Percentiles rank a stretch among this genome's conserved stretches.
Conservation (phyloP, 2,113 vertebrate species). For the Eidolon helvum region DNA sequence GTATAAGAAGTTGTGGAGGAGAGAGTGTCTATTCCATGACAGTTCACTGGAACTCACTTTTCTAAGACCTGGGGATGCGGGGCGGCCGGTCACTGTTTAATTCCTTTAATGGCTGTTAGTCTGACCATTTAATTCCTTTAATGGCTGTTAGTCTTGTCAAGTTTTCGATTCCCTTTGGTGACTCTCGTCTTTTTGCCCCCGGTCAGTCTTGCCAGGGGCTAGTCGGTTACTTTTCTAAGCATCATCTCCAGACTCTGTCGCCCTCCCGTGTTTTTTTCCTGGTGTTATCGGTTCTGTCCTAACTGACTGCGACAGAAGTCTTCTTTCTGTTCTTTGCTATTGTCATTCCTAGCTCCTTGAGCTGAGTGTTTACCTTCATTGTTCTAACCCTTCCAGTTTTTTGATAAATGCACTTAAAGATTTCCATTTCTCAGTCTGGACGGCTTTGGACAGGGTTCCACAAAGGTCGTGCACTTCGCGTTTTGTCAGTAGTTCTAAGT, state of each 20-base stretch:
- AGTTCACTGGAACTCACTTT: neutral
- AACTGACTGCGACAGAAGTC: too few relatives aligned
- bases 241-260: neutral
- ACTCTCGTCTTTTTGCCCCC: neutral
- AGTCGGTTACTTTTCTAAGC: neutral
- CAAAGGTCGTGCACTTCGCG: neutral
- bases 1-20: neutral
- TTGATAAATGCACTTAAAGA: neutral
- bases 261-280: accelerated
- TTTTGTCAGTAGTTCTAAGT: neutral
- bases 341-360: neutral
- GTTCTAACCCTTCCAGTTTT: neutral
- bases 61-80: too few relatives aligned
- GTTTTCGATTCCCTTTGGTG: too few relatives aligned
- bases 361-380: neutral
- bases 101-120: neutral
- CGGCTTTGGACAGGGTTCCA: too few relatives aligned
- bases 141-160: too few relatives aligned
- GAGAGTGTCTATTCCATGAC: neutral
- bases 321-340: neutral
- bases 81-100: too few relatives aligned
- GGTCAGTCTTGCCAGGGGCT: neutral
- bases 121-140: neutral
- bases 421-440: neutral
- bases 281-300: neutral